Conservation (phyloP, 2,113 vertebrate genomes). For the Cyprinodon brontotheroides region DNA sequence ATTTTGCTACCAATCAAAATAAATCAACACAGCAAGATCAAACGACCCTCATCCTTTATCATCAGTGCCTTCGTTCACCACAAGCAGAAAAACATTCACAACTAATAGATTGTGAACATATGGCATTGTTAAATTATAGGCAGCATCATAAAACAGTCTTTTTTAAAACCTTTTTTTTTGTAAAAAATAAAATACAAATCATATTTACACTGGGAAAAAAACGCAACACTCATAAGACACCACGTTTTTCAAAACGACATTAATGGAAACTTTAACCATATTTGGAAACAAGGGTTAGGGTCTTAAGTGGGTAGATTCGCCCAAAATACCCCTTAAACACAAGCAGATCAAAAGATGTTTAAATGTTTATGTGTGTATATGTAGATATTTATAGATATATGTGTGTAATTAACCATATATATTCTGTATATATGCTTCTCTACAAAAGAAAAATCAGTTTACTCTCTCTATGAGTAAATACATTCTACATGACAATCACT, state of each 20-base stretch:
- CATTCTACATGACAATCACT: constrained; percentile 81
- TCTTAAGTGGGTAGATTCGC: constrained; percentile 49
- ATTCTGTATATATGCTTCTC: constrained; percentile 72
- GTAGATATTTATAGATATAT: constrained; percentile 60
- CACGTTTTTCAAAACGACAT: constrained; percentile 43
- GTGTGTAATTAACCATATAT: constrained; percentile 69
- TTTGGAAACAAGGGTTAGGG: constrained; percentile 45
- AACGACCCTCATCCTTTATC: constrained; percentile 28
- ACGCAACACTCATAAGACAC: constrained; percentile 46
- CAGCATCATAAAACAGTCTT: constrained; percentile 64
- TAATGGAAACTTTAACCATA: constrained; percentile 41
- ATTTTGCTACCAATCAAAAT: constrained; percentile 73
- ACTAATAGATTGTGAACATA: constrained; percentile 57
- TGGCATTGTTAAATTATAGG: constrained; percentile 55
- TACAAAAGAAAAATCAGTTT: constrained; percentile 71
- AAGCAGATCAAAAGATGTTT: constrained; percentile 70
- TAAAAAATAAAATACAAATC: constrained; percentile 44
- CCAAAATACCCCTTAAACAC: constrained; percentile 62
- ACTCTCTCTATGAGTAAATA: constrained; percentile 77
- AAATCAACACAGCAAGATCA: constrained; percentile 65
- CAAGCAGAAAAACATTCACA: constrained; percentile 58
- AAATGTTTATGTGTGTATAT: constrained; percentile 59
- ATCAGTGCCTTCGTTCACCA: constrained; percentile 37
- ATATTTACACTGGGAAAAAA: constrained; percentile 73
- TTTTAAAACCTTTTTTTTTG: constrained; percentile 48